Conservation (phyloP, 92 coral and sea anemone species). For the Epizoanthus scotinus region DNA sequence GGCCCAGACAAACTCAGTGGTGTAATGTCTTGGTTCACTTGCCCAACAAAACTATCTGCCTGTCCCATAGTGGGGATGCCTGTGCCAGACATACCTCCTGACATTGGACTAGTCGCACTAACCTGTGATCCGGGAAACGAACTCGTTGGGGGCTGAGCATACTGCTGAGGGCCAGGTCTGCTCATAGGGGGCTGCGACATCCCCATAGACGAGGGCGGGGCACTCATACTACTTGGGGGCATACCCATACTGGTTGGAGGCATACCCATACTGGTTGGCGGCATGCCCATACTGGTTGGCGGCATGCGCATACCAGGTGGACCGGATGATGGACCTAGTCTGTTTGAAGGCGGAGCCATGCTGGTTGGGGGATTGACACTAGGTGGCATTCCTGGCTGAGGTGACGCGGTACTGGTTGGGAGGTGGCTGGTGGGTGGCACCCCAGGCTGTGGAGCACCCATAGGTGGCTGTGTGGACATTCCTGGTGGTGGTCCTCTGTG, state of each 20-base stretch:
- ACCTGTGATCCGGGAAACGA: constrained; percentile 80
- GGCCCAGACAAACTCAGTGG: constrained; percentile 50
- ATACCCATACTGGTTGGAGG: constrained; percentile 37
- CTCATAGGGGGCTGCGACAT: constrained; percentile 54
- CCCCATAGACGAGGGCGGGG: constrained; percentile 54
- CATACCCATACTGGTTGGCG: constrained; percentile 29
- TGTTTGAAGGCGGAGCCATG: constrained; percentile 35
- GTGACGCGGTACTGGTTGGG: constrained; percentile 31
- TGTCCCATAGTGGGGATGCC: constrained; percentile 18
- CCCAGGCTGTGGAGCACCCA: constrained; percentile 38
- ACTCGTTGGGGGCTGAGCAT: constrained; percentile 56
- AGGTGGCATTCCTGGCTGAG: constrained; percentile 35
- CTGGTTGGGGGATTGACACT: constrained; percentile 24
- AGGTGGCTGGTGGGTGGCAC: constrained; percentile 37
- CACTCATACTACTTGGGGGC: constrained; percentile 40
- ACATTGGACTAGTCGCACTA: constrained; percentile 56
- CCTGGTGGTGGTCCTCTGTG: constrained; percentile 17
- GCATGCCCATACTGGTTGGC: constrained; percentile 45
- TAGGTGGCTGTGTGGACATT: constrained; percentile 3
- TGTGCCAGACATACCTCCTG: constrained; percentile 29
- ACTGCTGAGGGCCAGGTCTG: constrained; percentile 59
- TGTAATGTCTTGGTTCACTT: constrained; percentile 48
- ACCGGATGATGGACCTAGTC: constrained; percentile 16
- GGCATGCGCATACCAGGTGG: constrained; percentile 33
- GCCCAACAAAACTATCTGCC: constrained; percentile 55